Evolutionary conservation across 2,113 vertebrate genomes (phyloP).

Genomic region (Sakesphorus luctuosus): DNA sequence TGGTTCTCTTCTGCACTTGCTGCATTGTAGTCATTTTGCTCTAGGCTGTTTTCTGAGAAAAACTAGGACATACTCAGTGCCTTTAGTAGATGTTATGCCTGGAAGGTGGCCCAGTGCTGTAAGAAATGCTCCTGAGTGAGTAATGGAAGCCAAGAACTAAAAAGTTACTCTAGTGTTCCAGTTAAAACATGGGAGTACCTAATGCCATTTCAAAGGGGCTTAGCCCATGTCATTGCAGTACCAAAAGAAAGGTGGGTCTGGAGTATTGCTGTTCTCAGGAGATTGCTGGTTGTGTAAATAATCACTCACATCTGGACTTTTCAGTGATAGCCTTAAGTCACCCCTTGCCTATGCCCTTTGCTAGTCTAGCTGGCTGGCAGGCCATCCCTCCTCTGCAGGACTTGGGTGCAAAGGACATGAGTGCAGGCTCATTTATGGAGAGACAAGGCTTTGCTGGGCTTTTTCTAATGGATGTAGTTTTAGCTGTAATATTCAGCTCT

Average conservation of each 20-base stretch:
- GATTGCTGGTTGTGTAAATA: neutral
- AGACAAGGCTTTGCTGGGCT: fast-evolving
- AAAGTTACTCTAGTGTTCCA: constrained; percentile 1
- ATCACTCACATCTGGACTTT: neutral
- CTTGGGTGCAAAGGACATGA: fast-evolving
- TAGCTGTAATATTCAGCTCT: neutral
- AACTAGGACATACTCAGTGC: constrained; percentile 36
- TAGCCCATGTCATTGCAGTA: neutral
- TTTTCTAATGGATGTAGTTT: neutral
- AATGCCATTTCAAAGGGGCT: neutral
- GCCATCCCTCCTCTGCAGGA: fast-evolving
- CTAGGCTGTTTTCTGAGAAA: constrained; percentile 55
- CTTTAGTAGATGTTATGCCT: constrained; percentile 60
- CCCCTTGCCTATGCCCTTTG: neutral
- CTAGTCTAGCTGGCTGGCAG: neutral
- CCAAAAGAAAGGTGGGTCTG: neutral
- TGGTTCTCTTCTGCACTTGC: constrained; percentile 27
- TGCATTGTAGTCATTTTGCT: constrained; percentile 4
- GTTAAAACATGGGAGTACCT: constrained; percentile 36
- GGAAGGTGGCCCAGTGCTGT: constrained; percentile 53
- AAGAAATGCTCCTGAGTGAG: constrained; percentile 44
- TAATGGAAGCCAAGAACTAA: constrained; percentile 32
- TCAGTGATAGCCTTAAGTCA: neutral
- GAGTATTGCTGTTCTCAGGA: neutral
- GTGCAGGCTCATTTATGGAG: neutral